Conservation (phyloP, 2,797 vertebrate species). For the Hypotaenidia okinawae region DNA sequence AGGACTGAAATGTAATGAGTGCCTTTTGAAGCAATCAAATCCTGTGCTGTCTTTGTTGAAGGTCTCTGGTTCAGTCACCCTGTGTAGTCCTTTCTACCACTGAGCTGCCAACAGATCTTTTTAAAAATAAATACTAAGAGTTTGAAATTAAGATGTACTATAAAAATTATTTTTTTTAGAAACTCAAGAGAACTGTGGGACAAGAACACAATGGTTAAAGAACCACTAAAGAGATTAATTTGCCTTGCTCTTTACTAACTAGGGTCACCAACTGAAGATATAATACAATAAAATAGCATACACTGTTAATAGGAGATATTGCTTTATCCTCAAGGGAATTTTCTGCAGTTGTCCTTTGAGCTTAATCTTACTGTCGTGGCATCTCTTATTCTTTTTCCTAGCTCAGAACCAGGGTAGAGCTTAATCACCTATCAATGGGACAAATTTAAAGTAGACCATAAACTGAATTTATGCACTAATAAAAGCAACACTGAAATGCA, state of each 20-base stretch:
- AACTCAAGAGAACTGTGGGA: not conserved
- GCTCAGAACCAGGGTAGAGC: not conserved
- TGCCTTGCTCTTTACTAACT: not conserved
- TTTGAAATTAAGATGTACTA: not conserved
- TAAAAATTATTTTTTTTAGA: not conserved
- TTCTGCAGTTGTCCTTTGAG: not conserved
- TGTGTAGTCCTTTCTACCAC: not conserved
- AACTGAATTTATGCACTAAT: not conserved
- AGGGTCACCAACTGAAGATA: not conserved
- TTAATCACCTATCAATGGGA: not conserved
- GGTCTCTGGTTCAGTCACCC: not conserved
- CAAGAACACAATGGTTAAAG: not conserved
- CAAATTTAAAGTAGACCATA: not conserved
- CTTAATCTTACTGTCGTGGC: not conserved
- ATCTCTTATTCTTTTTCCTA: not conserved
- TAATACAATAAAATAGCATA: not conserved
- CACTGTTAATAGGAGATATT: not conserved
- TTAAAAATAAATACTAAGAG: not conserved
- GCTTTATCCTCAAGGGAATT: constrained; percentile 14
- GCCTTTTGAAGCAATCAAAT: not conserved
- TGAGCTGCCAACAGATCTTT: not conserved
- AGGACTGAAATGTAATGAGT: not conserved
- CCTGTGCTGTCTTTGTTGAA: not conserved
- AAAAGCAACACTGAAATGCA: not conserved
- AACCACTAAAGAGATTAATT: not conserved